A percentile compares a stretch with the other conserved stretches of the same genome.
phyloP scores from a whole-genome alignment of 2,113 vertebrate genomes.

The Ailuropoda melanoleuca region DNA sequence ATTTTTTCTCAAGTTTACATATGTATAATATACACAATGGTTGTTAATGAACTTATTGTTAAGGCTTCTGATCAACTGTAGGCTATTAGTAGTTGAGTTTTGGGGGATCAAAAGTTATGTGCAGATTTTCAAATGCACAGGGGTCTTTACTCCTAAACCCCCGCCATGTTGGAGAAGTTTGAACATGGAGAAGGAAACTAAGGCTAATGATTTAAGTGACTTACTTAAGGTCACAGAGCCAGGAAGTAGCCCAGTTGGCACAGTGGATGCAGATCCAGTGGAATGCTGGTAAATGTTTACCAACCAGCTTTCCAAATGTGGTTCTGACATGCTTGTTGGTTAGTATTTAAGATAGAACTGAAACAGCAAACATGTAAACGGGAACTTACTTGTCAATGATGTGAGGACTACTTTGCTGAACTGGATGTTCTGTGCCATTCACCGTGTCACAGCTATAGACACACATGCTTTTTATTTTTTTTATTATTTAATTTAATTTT shows the following conservation, averaged over 20 bases:
- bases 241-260: neutral
- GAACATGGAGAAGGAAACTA: neutral
- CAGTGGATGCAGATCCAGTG: neutral
- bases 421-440: neutral
- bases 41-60: neutral
- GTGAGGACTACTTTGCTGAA: neutral
- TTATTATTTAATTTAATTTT: too few relatives aligned
- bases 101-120: neutral
- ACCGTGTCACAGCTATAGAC: neutral
- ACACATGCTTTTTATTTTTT: neutral
- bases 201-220: neutral
- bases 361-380: neutral
- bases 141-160: neutral
- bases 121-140: neutral
- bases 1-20: neutral
- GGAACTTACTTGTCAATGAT: neutral
- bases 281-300: neutral
- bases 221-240: neutral
- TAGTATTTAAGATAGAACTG: conserved; percentile 18
- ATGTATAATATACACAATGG: neutral
- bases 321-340: neutral
- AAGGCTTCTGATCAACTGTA: neutral
- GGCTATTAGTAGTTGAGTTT: neutral
- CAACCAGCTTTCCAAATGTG: neutral
- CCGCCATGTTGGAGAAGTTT: neutral